A percentile compares a stretch with the other conserved stretches of the same genome.
Evolutionary conservation across 2,113 vertebrate species (phyloP).

Genomic region (Turnix velox): DNA sequence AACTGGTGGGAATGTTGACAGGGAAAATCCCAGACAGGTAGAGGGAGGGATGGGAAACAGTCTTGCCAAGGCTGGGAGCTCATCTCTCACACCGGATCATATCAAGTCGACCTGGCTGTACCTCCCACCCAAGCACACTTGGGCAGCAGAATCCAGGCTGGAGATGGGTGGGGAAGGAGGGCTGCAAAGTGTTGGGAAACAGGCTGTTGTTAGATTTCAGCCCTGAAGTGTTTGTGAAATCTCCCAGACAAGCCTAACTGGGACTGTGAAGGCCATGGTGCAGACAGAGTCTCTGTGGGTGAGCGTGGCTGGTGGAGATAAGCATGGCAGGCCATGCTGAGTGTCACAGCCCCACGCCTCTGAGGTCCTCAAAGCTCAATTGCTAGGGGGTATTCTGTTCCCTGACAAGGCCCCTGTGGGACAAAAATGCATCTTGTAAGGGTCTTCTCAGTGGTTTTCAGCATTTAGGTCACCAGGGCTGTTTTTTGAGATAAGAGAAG

Average conservation of each 20-base stretch:
- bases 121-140: background rate
- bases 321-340: background rate
- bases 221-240: slow-evolving; percentile 55
- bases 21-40: slow-evolving; percentile 21
- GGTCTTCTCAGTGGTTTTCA: slow-evolving; percentile 6
- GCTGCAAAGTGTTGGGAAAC: slow-evolving; percentile 53
- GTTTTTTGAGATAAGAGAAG: background rate
- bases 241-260: slow-evolving; percentile 36
- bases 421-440: slow-evolving; percentile 8
- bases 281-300: background rate
- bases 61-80: background rate
- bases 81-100: background rate
- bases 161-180: background rate
- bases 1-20: slow-evolving; percentile 5
- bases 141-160: background rate
- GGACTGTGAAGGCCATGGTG: background rate
- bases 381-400: background rate
- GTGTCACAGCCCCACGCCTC: background rate
- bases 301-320: background rate
- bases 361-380: background rate
- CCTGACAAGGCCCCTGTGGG: background rate
- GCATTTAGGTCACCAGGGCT: background rate
- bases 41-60: background rate
- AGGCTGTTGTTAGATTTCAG: slow-evolving; percentile 57
- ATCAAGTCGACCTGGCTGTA: background rate